These are phyloP conservation scores for Pseudomyrmex pallidus DNA, from an alignment of 1,140 invertebrate species.

Conservation along the genomic window DNA sequence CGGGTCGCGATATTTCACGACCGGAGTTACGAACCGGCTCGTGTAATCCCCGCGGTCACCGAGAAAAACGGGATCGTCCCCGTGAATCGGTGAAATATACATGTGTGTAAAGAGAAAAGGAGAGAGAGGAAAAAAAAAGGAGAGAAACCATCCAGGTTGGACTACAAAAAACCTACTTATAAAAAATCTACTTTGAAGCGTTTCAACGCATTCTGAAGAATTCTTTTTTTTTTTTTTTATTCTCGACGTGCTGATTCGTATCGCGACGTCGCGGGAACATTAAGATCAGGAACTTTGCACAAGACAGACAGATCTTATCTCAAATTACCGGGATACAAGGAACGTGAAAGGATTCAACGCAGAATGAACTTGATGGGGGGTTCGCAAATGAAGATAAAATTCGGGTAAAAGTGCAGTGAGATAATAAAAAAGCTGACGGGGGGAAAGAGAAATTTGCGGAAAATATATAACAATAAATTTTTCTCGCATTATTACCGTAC, in stretches of 20 bases:
- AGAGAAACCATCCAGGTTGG: background rate
- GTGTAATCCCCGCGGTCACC: constrained; percentile 42
- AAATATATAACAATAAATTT: background rate
- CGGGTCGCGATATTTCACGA: constrained; percentile 20
- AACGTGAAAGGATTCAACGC: background rate
- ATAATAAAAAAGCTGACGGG: background rate
- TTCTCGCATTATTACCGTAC: background rate
- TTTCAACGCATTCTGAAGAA: background rate
- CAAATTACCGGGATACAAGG: background rate
- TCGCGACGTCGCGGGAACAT: background rate
- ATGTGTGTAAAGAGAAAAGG: background rate
- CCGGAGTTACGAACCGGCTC: constrained; percentile 17
- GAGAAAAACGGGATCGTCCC: constrained; percentile 13
- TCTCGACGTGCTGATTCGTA: background rate
- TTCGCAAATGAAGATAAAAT: background rate
- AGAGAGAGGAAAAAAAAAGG: too few relatives aligned
- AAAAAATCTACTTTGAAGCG: background rate
- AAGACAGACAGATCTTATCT: constrained; percentile 20
- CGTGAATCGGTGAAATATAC: constrained; percentile 5
- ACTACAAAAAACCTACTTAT: background rate
- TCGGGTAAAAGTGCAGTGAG: background rate
- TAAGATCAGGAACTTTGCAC: background rate
- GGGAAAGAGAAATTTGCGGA: background rate
- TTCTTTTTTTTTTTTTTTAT: background rate
- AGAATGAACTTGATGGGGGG: background rate